Evolutionary conservation across 2,797 vertebrate genomes (phyloP).

Genomic region (Molossus alvarezi): DNA sequence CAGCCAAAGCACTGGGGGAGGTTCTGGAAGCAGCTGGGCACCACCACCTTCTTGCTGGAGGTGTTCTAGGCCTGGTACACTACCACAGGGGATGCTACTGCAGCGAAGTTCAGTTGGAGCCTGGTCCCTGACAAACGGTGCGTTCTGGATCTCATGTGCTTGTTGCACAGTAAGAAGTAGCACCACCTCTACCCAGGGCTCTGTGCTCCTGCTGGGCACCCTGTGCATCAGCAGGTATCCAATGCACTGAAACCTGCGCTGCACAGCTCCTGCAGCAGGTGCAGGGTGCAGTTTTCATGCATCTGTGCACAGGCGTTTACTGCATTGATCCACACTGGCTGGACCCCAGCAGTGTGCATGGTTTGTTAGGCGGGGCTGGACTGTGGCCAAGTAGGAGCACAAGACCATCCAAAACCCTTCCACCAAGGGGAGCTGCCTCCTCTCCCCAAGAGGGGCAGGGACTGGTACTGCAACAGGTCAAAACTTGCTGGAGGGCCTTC

Average conservation of each 20-base stretch:
- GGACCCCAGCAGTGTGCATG: background rate
- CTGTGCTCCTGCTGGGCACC: background rate
- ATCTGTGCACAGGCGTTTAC: background rate
- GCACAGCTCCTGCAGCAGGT: slow-evolving; percentile 13
- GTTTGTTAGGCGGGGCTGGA: background rate
- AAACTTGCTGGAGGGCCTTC: background rate
- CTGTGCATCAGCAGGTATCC: background rate
- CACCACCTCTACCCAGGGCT: background rate
- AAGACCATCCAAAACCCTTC: background rate
- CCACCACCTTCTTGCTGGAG: background rate
- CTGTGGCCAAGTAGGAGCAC: background rate
- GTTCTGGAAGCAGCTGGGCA: background rate
- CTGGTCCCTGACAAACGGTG: slow-evolving; percentile 13
- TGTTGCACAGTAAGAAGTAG: background rate
- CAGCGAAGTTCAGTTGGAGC: background rate
- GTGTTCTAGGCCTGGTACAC: background rate
- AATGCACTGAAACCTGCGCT: background rate
- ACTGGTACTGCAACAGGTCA: background rate
- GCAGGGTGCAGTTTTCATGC: background rate
- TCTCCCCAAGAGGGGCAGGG: background rate
- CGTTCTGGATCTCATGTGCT: slow-evolving; percentile 9
- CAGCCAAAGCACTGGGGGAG: background rate
- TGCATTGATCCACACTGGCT: background rate
- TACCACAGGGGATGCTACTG: background rate
- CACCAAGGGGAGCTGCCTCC: background rate